A percentile compares a stretch with the other conserved stretches of the same genome.
Conservation (phyloP, 2,113 vertebrate genomes). For the Paraplagusia blochii region DNA sequence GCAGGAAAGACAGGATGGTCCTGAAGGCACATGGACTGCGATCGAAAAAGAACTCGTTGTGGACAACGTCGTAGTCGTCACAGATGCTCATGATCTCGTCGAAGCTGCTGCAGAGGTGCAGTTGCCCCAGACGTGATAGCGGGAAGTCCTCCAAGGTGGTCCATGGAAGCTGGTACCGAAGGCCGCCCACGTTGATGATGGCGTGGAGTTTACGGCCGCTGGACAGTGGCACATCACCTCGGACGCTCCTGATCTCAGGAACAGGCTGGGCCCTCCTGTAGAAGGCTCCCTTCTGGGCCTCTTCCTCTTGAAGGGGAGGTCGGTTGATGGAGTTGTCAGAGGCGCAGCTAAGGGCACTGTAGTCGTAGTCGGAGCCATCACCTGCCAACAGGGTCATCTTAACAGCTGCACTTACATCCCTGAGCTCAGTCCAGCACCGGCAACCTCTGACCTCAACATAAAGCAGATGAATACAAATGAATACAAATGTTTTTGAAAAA, state of each 20-base stretch:
- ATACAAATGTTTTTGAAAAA: no score
- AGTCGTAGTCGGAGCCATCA: constrained; percentile 96
- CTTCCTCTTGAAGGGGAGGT: constrained; percentile 80
- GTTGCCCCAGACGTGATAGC: constrained; percentile 87
- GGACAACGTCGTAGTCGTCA: constrained; percentile 92
- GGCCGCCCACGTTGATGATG: constrained; percentile 95
- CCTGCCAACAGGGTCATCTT: constrained; percentile 95
- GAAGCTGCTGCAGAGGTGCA: constrained; percentile 91
- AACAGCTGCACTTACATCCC: constrained; percentile 80
- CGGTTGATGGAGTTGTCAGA: constrained; percentile 86
- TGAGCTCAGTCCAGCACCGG: constrained; percentile 42
- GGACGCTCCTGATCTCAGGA: constrained; percentile 58
- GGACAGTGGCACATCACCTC: constrained; percentile 60
- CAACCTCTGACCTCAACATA: constrained; percentile 34
- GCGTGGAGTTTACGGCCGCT: constrained; percentile 82
- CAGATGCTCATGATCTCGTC: constrained; percentile 95
- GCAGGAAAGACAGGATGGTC: constrained; percentile 92
- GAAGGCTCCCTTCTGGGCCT: constrained; percentile 86
- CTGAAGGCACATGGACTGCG: constrained; percentile 93
- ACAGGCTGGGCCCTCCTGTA: constrained; percentile 87
- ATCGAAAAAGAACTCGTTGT: constrained; percentile 98
- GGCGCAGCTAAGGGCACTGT: constrained; percentile 91
- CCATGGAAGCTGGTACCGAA: constrained; percentile 94
- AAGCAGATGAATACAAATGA: not conserved
- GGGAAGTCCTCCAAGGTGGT: constrained; percentile 96